A percentile compares a stretch with the other conserved stretches of the same genome.
Conservation (phyloP, 2,113 vertebrate species). For the Motacilla alba region DNA sequence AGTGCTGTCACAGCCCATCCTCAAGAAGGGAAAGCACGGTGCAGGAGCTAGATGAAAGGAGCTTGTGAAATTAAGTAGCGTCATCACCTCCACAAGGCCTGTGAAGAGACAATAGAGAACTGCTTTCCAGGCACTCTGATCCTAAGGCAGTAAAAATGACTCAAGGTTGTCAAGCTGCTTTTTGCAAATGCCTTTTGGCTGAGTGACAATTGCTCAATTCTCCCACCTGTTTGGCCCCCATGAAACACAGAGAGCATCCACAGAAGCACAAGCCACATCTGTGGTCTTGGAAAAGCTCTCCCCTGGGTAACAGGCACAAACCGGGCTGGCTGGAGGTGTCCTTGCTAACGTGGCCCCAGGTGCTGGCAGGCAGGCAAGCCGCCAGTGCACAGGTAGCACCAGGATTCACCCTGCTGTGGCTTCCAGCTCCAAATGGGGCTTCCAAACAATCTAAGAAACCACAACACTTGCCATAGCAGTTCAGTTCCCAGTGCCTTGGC, state of each 20-base stretch:
- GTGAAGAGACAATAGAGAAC: slow-evolving; percentile 20
- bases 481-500: not conserved
- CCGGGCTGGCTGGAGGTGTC: not conserved
- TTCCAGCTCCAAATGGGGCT: not conserved
- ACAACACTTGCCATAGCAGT: not conserved
- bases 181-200: not conserved
- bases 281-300: not conserved
- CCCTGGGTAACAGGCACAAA: not conserved
- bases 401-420: not conserved
- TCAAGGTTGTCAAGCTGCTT: slow-evolving; percentile 29
- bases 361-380: not conserved
- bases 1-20: slow-evolving; percentile 43
- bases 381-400: not conserved
- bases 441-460: slow-evolving; percentile 15
- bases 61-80: slow-evolving; percentile 38
- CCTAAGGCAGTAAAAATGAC: slow-evolving; percentile 39
- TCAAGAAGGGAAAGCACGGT: not conserved
- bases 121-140: slow-evolving; percentile 49
- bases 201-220: not conserved
- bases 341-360: not conserved
- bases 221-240: not conserved
- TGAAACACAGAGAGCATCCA: not conserved
- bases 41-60: slow-evolving; percentile 45
- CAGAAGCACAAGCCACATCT: not conserved
- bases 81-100: slow-evolving; percentile 13